Evolutionary conservation across 2,888 invertebrate species (phyloP).

Genomic region (Isotomurus palustris): DNA sequence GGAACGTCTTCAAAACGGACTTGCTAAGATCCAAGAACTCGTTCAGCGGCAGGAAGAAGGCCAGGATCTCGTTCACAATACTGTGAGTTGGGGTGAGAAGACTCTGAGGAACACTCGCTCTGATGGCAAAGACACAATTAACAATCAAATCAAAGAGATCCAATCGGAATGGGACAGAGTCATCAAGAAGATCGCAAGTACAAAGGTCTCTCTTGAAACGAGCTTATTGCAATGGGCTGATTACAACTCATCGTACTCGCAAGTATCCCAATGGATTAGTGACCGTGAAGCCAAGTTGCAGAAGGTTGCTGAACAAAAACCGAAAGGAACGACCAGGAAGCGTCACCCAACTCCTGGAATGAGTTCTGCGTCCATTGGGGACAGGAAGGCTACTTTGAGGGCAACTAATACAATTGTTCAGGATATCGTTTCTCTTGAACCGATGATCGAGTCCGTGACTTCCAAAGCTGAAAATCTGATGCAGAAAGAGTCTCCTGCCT

Average conservation of each 20-base stretch:
- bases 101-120: slow-evolving; percentile 80
- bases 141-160: slow-evolving; percentile 78
- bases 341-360: slow-evolving; percentile 61
- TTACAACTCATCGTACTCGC: slow-evolving; percentile 87
- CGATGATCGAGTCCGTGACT: slow-evolving; percentile 92
- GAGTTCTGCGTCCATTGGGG: slow-evolving; percentile 73
- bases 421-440: slow-evolving; percentile 93
- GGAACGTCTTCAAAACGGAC: slow-evolving; percentile 73
- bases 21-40: slow-evolving; percentile 64
- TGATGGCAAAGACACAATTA: slow-evolving; percentile 82
- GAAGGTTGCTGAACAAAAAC: slow-evolving; percentile 72
- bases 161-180: slow-evolving; percentile 89
- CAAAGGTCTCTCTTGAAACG: slow-evolving; percentile 85
- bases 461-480: slow-evolving; percentile 84
- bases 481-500: slow-evolving; percentile 84
- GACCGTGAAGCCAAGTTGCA: slow-evolving; percentile 88
- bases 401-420: slow-evolving; percentile 92
- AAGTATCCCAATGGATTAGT: slow-evolving; percentile 88
- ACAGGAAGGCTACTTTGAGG: slow-evolving; percentile 79
- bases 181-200: slow-evolving; percentile 84
- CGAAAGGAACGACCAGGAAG: slow-evolving; percentile 60
- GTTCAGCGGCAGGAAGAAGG: slow-evolving; percentile 78
- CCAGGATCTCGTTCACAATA: slow-evolving; percentile 77
- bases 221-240: slow-evolving; percentile 91
- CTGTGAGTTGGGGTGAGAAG: slow-evolving; percentile 85